Percentiles rank a stretch among this genome's conserved stretches.
Evolutionary conservation across 1,140 invertebrate genomes (phyloP).

Genomic region (Diplogasteroides magnus): DNA sequence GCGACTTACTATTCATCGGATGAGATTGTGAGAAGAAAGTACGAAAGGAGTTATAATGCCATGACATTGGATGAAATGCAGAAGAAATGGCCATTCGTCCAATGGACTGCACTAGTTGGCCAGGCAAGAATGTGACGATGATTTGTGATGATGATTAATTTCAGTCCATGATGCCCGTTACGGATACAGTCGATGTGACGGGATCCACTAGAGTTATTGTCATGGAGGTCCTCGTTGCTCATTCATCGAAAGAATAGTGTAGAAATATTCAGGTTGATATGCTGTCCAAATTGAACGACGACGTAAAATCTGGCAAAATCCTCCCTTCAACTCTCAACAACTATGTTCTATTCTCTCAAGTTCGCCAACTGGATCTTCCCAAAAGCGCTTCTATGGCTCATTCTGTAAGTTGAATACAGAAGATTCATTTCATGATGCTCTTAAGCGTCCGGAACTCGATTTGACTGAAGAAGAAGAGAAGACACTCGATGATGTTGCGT

Average conservation of each 20-base stretch:
- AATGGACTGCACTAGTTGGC: neutral
- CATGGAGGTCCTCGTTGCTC: neutral
- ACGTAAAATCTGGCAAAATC: neutral
- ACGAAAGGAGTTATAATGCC: constrained; percentile 36
- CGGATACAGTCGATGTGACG: neutral
- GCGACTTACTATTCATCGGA: constrained; percentile 17
- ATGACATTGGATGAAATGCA: constrained; percentile 15
- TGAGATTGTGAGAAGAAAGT: constrained; percentile 33
- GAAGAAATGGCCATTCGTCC: neutral
- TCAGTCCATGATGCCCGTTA: neutral
- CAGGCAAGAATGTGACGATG: neutral
- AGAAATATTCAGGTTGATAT: neutral
- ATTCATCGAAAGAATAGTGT: neutral
- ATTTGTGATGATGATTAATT: neutral
- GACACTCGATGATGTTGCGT: no score
- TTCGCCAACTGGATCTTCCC: no score
- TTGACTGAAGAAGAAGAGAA: no score
- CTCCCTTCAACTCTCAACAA: neutral
- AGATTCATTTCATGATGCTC: no score
- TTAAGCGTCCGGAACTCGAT: no score
- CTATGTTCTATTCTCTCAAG: no score
- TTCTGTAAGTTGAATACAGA: no score
- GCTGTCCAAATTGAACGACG: neutral
- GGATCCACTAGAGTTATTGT: neutral
- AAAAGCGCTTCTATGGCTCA: no score